These are phyloP conservation scores for Regulus satrapa DNA, from an alignment of 2,113 vertebrate species.

Conservation along the genomic window DNA sequence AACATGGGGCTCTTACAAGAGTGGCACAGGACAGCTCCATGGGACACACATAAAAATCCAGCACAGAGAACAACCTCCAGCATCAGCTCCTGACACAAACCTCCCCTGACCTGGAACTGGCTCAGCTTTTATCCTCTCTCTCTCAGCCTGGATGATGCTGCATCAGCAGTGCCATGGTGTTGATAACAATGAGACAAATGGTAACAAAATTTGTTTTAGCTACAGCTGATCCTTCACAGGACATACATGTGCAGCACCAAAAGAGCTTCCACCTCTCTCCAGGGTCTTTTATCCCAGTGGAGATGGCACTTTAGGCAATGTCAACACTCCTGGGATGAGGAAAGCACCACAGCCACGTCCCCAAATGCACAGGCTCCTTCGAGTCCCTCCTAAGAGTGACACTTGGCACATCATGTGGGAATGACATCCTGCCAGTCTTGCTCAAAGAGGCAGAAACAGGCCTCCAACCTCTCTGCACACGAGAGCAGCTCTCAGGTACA, in stretches of 20 bases:
- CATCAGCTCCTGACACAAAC: background rate
- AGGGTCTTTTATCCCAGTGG: background rate
- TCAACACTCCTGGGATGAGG: background rate
- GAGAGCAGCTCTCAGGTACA: background rate
- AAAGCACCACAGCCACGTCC: background rate
- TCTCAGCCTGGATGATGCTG: background rate
- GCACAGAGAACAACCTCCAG: background rate
- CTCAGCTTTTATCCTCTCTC: background rate
- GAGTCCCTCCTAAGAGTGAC: background rate
- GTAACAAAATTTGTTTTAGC: background rate
- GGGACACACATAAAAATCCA: background rate
- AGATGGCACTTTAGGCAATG: background rate
- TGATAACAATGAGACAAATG: background rate
- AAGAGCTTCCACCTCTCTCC: background rate
- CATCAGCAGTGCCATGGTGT: background rate
- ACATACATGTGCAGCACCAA: accelerated
- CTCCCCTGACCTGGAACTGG: background rate
- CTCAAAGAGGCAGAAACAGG: background rate
- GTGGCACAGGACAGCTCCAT: background rate
- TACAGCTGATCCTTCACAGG: background rate
- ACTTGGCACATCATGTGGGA: no score
- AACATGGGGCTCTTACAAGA: background rate
- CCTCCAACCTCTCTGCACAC: background rate
- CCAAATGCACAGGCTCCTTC: background rate
- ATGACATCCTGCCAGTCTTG: background rate